Base-by-base conservation (phyloP, 2,797 vertebrate genomes). In the Pangasius krempfi region DNA sequence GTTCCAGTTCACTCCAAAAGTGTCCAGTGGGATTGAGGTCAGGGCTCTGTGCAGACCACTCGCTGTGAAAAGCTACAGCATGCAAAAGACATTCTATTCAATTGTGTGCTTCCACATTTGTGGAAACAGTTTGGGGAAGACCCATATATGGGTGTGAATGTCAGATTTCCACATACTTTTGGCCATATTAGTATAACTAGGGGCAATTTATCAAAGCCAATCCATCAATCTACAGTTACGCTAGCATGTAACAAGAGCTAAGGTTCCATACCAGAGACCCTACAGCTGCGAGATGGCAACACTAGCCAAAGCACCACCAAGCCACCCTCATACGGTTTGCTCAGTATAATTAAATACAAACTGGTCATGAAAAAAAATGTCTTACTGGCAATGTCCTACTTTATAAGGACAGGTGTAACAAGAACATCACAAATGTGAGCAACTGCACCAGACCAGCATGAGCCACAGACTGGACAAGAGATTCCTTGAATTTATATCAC, bases 401-500 rank as follows among this genome's bases (percentile, higher is more conserved):
- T 44, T 73, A 25, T 13, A 73, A 73, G 37, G 47, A 47, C 22
- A 73, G 4, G 44, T 44, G 33, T 25, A 72, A 73, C 72, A 75
- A 47, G 72, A 27, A 14, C 40, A 13, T 54, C n/a, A 30, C 2
- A 16, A 56, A 54, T 56, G n/a, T 79, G 76, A 54, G 50, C 25
- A 22, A 33, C 8, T 78, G 25, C 13, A 76, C 27, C 25, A 52
- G 47, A 78, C 20, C n/a, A 18, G 76, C n/a, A 54, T 33, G 47
- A 33, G 50, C 30, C 76, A 33, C 76, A 79, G 7, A 79, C 76
- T 33, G n/a, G 50, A 79, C 76, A 79, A 30, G 50, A 79, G n/a
- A 54, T 33, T 54, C 16, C 4, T 20, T 79, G 3, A 56, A 54
- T 56, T 54, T 79, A 33, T 33, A 33, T 54, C 14, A 56, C 76